Percentiles rank a stretch among this genome's conserved stretches.
Conservation (phyloP, 2,797 vertebrate genomes). For the Cryptoblepharus egeriae region DNA sequence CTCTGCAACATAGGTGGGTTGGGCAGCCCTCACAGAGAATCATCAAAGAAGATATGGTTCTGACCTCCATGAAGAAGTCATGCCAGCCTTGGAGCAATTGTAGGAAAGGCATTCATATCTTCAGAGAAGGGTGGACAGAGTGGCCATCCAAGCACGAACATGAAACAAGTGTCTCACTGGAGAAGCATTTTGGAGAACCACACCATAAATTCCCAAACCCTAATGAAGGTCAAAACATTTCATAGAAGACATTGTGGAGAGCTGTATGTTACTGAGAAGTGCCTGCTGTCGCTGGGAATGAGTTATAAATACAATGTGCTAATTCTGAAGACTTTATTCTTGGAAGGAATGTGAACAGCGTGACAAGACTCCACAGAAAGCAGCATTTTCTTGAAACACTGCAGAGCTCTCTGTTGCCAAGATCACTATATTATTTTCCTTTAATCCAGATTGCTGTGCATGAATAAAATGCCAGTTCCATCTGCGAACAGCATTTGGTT, state of each 20-base stretch:
- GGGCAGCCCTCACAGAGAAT: background rate
- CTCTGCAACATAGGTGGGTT: background rate
- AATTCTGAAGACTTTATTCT: constrained; percentile 61
- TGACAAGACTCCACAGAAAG: constrained; percentile 49
- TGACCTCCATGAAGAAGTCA: background rate
- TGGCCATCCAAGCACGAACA: background rate
- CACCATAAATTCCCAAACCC: constrained; percentile 31
- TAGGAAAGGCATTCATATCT: background rate
- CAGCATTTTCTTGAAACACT: constrained; percentile 44
- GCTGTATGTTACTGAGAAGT: constrained; percentile 51
- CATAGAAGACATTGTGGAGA: constrained; percentile 59
- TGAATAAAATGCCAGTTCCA: constrained; percentile 28
- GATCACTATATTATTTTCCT: constrained; percentile 35
- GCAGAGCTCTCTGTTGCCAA: constrained; percentile 48
- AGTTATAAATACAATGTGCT: constrained; percentile 66
- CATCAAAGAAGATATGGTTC: background rate
- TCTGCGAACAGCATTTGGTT: constrained; percentile 21
- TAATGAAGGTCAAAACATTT: constrained; percentile 49
- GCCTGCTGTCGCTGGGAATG: constrained; percentile 60
- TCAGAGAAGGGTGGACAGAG: background rate
- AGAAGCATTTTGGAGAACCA: background rate
- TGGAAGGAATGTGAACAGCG: constrained; percentile 62
- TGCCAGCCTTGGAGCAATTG: background rate
- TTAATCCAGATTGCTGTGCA: constrained; percentile 29
- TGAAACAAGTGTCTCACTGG: background rate